phyloP scores from a whole-genome alignment of 1,140 invertebrate genomes.

The Drosophila funebris region DNA sequence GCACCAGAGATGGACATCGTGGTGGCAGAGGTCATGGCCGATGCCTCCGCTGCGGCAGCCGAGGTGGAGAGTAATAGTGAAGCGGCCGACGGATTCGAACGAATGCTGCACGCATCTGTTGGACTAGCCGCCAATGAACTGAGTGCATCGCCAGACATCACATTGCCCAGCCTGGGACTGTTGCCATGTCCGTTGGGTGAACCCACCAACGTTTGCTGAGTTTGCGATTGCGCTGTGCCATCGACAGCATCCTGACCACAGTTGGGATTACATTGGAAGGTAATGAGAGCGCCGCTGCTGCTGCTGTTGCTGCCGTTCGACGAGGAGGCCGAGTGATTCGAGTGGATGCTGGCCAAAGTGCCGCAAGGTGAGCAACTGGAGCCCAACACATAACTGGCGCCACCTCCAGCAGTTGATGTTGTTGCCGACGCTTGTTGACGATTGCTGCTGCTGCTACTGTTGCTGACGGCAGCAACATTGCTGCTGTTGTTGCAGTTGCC shows the following conservation, averaged over 20 bases:
- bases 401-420: conserved; percentile 17
- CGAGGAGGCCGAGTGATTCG: conserved; percentile 75
- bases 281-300: conserved; percentile 72
- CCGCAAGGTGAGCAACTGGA: conserved; percentile 67
- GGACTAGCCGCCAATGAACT: conserved; percentile 81
- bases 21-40: conserved; percentile 60
- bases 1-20: conserved; percentile 63
- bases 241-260: conserved; percentile 54
- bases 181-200: conserved; percentile 68
- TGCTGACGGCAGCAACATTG: conserved; percentile 1
- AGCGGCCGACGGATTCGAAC: conserved; percentile 81
- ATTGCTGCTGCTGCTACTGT: conserved; percentile 39
- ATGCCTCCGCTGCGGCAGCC: conserved; percentile 69
- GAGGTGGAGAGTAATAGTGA: conserved; percentile 74
- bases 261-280: conserved; percentile 64
- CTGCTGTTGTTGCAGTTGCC: conserved; percentile 27
- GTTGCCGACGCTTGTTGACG: conserved; percentile 9
- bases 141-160: conserved; percentile 60
- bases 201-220: conserved; percentile 54
- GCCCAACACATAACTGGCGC: conserved; percentile 15
- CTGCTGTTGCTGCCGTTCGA: conserved; percentile 76
- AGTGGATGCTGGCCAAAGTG: conserved; percentile 75
- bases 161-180: conserved; percentile 65
- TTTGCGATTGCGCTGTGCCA: conserved; percentile 25
- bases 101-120: conserved; percentile 81